These are phyloP conservation scores for Drosophila neotestacea DNA, from an alignment of 2,888 invertebrate species.

Conservation along the genomic window DNA sequence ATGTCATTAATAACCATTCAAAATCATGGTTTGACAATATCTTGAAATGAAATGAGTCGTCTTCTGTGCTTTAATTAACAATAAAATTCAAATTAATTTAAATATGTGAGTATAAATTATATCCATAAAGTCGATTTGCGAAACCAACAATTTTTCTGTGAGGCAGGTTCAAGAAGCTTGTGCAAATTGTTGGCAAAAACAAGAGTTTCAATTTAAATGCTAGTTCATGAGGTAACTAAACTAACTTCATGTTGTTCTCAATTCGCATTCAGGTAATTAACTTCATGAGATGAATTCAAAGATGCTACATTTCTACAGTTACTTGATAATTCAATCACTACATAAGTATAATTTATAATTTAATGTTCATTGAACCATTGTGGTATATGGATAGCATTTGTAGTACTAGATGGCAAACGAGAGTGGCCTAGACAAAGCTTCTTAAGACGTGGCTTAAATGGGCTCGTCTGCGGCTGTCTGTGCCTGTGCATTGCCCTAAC, in stretches of 20 bases:
- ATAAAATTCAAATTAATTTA: constrained; percentile 25
- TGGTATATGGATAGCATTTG: constrained; percentile 6
- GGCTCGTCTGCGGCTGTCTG: constrained; percentile 47
- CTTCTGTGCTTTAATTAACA: constrained; percentile 24
- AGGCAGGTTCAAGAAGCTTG: constrained; percentile 3
- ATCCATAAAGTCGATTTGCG: constrained; percentile 12
- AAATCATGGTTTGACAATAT: constrained; percentile 17
- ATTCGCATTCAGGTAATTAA: too few species aligned
- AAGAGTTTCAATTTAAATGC: background rate
- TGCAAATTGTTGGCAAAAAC: background rate
- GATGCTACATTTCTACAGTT: background rate
- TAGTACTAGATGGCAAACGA: constrained; percentile 1
- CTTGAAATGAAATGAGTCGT: constrained; percentile 4
- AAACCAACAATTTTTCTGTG: constrained; percentile 8
- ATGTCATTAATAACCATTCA: constrained; percentile 23
- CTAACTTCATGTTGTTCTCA: background rate
- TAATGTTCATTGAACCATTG: constrained; percentile 1
- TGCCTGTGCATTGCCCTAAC: constrained; percentile 20
- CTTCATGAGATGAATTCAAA: background rate
- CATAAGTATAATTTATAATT: constrained; percentile 14
- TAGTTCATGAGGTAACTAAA: background rate
- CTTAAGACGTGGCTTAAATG: constrained; percentile 64
- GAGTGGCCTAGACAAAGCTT: constrained; percentile 46
- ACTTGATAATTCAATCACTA: background rate
- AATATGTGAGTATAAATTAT: constrained; percentile 31